These are phyloP conservation scores for Bombus balteatus DNA, from an alignment of 1,140 invertebrate species.

Conservation along the genomic window DNA sequence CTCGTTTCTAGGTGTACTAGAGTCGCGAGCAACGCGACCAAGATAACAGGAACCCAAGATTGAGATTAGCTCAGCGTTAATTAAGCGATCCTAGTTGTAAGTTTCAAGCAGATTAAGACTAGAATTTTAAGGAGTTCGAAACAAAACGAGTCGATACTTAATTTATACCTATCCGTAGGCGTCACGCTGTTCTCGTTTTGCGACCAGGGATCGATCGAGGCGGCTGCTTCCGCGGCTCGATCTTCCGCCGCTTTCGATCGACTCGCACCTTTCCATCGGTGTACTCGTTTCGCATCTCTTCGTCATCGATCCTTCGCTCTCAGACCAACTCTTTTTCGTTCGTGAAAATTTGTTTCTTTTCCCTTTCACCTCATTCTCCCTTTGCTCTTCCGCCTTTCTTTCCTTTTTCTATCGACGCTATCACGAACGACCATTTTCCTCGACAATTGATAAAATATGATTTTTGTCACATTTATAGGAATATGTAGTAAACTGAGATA, in stretches of 20 bases:
- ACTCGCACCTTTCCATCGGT: background rate
- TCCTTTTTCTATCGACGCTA: too few relatives aligned
- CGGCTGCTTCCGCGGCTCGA: conserved; percentile 6
- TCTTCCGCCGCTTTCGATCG: background rate
- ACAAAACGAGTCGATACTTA: conserved; percentile 49
- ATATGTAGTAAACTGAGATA: too few relatives aligned
- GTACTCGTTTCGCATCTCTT: background rate
- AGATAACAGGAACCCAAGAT: conserved; percentile 51
- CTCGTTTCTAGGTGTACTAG: conserved; percentile 51
- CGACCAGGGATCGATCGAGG: background rate
- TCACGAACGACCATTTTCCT: too few relatives aligned
- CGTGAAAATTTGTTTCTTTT: background rate
- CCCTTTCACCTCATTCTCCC: background rate
- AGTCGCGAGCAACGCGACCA: conserved; percentile 1
- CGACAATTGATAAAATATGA: too few relatives aligned
- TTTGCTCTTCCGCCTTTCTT: background rate
- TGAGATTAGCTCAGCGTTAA: conserved; percentile 67
- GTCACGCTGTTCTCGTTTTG: background rate
- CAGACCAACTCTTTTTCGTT: background rate
- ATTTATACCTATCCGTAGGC: conserved; percentile 50
- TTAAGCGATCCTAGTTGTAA: conserved; percentile 48
- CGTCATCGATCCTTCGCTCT: background rate
- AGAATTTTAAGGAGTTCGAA: conserved; percentile 41
- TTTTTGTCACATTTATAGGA: too few relatives aligned
- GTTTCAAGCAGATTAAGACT: conserved; percentile 39